Base-by-base conservation (phyloP, 2,113 vertebrate genomes). In the Equus quagga region DNA sequence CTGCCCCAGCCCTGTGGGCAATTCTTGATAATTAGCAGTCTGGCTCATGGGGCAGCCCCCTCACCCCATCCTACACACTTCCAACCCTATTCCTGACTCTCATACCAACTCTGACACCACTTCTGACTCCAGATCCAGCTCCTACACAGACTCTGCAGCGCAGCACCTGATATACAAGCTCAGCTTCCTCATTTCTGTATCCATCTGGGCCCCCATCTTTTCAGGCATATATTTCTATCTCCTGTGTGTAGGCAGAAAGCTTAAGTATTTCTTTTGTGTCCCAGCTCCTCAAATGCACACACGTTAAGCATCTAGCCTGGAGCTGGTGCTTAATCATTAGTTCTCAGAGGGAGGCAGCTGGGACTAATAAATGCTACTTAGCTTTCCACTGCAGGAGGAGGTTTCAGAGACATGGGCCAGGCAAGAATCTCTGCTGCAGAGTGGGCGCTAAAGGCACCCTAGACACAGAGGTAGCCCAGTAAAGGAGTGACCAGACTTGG, bases 101-200 rank as follows among this genome's bases (percentile, higher is more conserved):
- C 78, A 84, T 15, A 90, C 64, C 65, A 96, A 60, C 54, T 23
- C 69, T 33, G 33, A 93, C 1, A 87, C 31, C 86, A 94, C 6
- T 64, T 93, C 46, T 82, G 79, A 92, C 83, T 83, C 92, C 18
- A 94, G 88, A 91, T 70, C n/a, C 14, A 90, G 33, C 86, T 91
- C 72, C 87, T 94, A 69, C 46, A 76, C 46, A 80, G 31, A 78
- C 69, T 94, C 41, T 10, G 3, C 54, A 91, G 46, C 19, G 91
- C 72, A 87, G 64, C 70, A 85, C 89, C 49, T 62, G 15, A 76
- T 85, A 81, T 5, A 91, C 23, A 93, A 80, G n/a, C n/a, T 90
- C 67, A 44, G 24, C 17, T 94, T n/a, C 19, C 73, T 76, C 8
- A 26, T 88, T 97, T 95, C 51, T 93, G 6, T 93, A 60, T 83